Evolutionary conservation across 2,113 vertebrate genomes (phyloP), one percentile per base, ranked within the genome.

Genomic region (Limnothrissa miodon): DNA sequence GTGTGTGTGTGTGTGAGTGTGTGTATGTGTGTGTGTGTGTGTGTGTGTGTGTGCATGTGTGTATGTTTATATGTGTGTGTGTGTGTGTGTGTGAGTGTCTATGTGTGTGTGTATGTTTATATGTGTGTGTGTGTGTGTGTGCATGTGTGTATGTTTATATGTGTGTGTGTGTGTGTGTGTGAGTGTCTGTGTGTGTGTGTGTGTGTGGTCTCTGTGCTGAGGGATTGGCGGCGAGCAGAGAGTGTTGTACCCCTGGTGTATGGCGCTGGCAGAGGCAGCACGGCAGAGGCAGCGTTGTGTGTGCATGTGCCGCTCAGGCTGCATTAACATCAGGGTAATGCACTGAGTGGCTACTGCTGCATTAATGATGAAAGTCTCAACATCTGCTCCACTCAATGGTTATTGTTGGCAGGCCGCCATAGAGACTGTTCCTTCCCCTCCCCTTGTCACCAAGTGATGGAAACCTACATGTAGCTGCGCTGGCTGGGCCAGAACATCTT

Each of bases 331-430:
- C 90, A 91, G 81, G 84, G 89, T 90, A 90, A 92, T 90, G 89
- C 88, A 83, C 59, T 46, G 82, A 89, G 88, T 89, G 89, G 89
- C 89, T 89, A 51, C 85, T 81, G 87, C 88, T 94, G 90, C 93
- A 94, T 93, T 92, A 93, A 92, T 94, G 89, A 94, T 93, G 93
- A 92, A 91, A 90, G 83, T 89, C 88, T 80, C 87, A 87, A 89
- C 82, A 29, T 88, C 83, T 87, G 88, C 56, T 23, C 36, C 66
- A 10, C 44, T 51, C 10, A 42, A 36, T 74, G 66, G 19, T 56
- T 78, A 39, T 78, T 78, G 70, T 78, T 36, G 70, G 19, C 11
- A 78, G 70, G 39, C 5, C 45, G 66, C 4, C 9, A 10, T 44
- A 25, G 45, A 48, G 79, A 5, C 3, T 3, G 1, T 4, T 11